Evolutionary conservation across 35 echinoderm and acorn worm species (phyloP).

Genomic region (Heliocidaris erythrogramma): DNA sequence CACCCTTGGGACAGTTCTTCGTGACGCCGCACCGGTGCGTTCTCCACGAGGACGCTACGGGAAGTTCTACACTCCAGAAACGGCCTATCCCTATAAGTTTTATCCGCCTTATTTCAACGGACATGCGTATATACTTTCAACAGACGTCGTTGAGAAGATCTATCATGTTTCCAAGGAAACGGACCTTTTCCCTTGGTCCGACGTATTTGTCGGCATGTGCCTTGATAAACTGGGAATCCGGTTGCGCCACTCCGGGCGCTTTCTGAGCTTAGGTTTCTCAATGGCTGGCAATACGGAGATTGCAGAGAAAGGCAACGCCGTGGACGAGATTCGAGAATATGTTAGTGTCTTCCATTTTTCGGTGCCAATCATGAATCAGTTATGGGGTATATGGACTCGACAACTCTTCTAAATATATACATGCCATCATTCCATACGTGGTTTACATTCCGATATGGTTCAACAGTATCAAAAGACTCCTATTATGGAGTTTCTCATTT

Average conservation of each 20-base stretch:
- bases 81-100: constrained; percentile 31
- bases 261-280: neutral
- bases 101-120: constrained; percentile 80
- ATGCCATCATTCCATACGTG: neutral
- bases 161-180: constrained; percentile 44
- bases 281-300: neutral
- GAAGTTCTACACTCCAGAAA: constrained; percentile 64
- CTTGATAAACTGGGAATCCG: constrained; percentile 41
- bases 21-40: constrained; percentile 23
- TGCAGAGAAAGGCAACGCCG: neutral
- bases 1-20: constrained; percentile 43
- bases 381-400: constrained; percentile 31
- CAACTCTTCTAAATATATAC: neutral
- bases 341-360: constrained; percentile 39
- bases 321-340: constrained; percentile 37
- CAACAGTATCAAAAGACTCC: too few relatives aligned
- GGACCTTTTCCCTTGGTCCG: constrained; percentile 68
- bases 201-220: constrained; percentile 67
- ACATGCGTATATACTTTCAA: constrained; percentile 66
- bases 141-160: constrained; percentile 60
- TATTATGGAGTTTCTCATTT: too few relatives aligned
- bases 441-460: neutral
- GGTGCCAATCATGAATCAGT: neutral
- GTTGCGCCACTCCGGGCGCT: constrained; percentile 4
- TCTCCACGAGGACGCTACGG: constrained; percentile 19